These are phyloP conservation scores for Lethenteron camtschaticum DNA, from an alignment of 2,113 vertebrate genomes.

Conservation along the genomic window DNA sequence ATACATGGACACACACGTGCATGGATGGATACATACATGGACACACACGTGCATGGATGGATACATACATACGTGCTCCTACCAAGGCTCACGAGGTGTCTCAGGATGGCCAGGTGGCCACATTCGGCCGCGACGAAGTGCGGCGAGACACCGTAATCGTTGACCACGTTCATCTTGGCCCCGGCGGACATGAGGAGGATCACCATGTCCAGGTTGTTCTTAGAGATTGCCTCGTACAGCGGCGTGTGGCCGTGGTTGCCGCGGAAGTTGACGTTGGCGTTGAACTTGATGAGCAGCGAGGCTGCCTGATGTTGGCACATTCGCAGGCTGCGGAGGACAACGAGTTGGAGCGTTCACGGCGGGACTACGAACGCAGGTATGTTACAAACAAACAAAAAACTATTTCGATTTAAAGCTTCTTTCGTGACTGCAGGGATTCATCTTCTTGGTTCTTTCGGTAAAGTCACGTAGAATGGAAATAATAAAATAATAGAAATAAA, in stretches of 20 bases:
- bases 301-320: constrained; percentile 29
- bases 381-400: too few relatives aligned
- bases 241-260: constrained; percentile 57
- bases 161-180: constrained; percentile 43
- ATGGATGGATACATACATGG: too few relatives aligned
- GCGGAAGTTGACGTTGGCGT: constrained; percentile 32
- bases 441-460: too few relatives aligned
- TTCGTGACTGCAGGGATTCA: too few relatives aligned
- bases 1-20: too few relatives aligned
- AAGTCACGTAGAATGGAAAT: too few relatives aligned
- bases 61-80: constrained; percentile 11
- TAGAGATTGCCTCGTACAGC: constrained; percentile 49
- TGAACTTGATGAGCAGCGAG: constrained; percentile 30
- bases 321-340: constrained; percentile 43
- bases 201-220: constrained; percentile 48
- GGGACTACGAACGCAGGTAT: too few relatives aligned
- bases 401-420: too few relatives aligned
- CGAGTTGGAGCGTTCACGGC: too few relatives aligned
- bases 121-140: constrained; percentile 66
- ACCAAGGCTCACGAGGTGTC: constrained; percentile 45
- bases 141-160: constrained; percentile 51
- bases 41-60: too few relatives aligned
- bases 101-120: constrained; percentile 37
- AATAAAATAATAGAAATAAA: too few relatives aligned
- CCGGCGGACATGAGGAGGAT: constrained; percentile 53